phyloP scores from a whole-genome alignment of 2,888 invertebrate species.

The Synanthedon andrenaeformis region DNA sequence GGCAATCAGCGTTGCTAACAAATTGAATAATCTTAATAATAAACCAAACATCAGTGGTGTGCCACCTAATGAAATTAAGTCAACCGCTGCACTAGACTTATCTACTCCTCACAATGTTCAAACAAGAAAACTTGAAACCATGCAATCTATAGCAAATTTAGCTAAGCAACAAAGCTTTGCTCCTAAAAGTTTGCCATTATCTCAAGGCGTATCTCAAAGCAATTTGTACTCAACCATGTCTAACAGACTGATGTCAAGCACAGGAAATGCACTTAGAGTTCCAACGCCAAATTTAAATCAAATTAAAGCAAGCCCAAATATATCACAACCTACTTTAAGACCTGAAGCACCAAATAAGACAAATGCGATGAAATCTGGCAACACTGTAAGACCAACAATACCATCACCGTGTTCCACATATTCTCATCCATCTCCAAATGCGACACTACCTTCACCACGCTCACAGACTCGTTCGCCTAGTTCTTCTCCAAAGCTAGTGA shows the following conservation, averaged over 20 bases:
- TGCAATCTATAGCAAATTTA: slow-evolving; percentile 65
- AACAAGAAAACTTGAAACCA: slow-evolving; percentile 60
- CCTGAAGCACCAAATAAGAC: slow-evolving; percentile 36
- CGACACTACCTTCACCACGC: slow-evolving; percentile 49
- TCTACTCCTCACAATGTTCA: slow-evolving; percentile 59
- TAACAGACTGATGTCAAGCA: slow-evolving; percentile 32
- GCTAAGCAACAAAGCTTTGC: slow-evolving; percentile 60
- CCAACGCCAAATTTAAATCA: slow-evolving; percentile 41
- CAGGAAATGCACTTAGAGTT: slow-evolving; percentile 37
- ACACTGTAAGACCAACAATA: slow-evolving; percentile 25
- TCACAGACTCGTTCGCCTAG: slow-evolving; percentile 64
- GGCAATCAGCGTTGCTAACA: slow-evolving; percentile 44
- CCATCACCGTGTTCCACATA: slow-evolving; percentile 29
- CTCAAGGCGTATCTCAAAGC: slow-evolving; percentile 27
- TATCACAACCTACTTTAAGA: slow-evolving; percentile 23
- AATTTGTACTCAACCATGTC: slow-evolving; percentile 37
- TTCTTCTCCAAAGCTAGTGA: slow-evolving; percentile 63
- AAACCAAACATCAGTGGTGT: slow-evolving; percentile 25
- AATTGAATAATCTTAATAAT: slow-evolving; percentile 30
- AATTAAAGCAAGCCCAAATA: slow-evolving; percentile 29
- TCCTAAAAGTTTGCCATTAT: slow-evolving; percentile 33
- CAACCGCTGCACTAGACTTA: slow-evolving; percentile 55
- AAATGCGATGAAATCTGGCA: slow-evolving; percentile 29
- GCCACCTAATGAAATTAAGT: slow-evolving; percentile 33
- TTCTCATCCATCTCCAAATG: slow-evolving; percentile 31